A percentile compares a stretch with the other conserved stretches of the same genome.
Evolutionary conservation across 2,888 invertebrate species (phyloP).

Genomic region (Diachrysia chrysitis): DNA sequence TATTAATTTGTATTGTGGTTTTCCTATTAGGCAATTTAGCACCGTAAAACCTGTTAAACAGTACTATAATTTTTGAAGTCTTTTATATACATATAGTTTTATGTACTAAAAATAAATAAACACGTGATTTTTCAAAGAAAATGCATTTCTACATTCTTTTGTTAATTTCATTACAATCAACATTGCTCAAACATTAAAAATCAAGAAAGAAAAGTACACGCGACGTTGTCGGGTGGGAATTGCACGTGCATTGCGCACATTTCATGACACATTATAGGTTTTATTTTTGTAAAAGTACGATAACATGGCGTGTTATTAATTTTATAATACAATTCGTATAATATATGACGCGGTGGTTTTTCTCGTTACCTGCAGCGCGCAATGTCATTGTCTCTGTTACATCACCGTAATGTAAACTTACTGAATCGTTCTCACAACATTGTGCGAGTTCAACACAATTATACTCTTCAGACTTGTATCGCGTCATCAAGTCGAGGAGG

Average conservation of each 20-base stretch:
- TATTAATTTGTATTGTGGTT: no score
- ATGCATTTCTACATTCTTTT: neutral
- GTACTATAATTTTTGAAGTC: no score
- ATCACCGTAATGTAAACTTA: slow-evolving; percentile 49
- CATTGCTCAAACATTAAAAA: slow-evolving; percentile 4
- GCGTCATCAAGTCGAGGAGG: neutral
- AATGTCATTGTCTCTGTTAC: slow-evolving; percentile 60
- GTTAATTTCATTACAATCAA: neutral
- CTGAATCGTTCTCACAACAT: slow-evolving; percentile 46
- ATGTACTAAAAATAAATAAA: neutral
- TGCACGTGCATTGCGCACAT: slow-evolving; percentile 2
- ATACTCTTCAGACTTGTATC: slow-evolving; percentile 20
- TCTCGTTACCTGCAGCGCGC: slow-evolving; percentile 41
- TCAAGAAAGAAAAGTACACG: neutral
- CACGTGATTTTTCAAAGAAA: neutral
- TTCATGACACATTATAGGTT: neutral
- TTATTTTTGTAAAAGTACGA: neutral
- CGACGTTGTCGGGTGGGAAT: neutral
- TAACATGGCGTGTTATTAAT: slow-evolving; percentile 3
- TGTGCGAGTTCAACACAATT: slow-evolving; percentile 28
- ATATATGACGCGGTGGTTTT: slow-evolving; percentile 44
- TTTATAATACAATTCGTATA: slow-evolving; percentile 23
- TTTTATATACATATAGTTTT: no score
- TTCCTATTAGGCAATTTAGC: no score
- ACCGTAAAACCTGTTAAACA: no score